Percentiles rank a stretch among this genome's conserved stretches.
phyloP scores from a whole-genome alignment of 2,113 vertebrate genomes.

The Benitochromis conjunctus region DNA sequence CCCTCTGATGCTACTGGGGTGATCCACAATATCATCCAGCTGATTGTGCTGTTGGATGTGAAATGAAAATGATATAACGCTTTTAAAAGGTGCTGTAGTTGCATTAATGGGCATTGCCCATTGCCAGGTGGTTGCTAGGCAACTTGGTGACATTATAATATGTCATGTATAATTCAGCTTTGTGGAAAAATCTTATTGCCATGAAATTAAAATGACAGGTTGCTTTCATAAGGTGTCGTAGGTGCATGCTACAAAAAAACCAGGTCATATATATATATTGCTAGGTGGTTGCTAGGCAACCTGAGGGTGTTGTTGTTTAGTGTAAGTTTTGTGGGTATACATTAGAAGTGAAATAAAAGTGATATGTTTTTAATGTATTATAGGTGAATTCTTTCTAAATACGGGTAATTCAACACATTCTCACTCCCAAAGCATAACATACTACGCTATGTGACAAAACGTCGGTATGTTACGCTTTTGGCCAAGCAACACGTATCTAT shows the following conservation, averaged over 20 bases:
- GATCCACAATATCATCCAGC: neutral
- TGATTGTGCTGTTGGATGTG: neutral
- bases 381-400: neutral
- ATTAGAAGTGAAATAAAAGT: neutral
- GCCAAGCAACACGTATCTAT: too few relatives aligned
- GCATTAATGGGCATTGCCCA: neutral
- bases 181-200: accelerated
- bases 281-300: neutral
- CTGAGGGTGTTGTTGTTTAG: neutral
- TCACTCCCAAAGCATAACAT: too few relatives aligned
- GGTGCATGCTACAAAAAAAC: neutral
- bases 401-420: too few relatives aligned
- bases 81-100: neutral
- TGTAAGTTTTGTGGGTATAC: neutral
- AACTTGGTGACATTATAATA: neutral
- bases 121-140: neutral
- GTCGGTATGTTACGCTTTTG: too few relatives aligned
- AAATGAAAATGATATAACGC: neutral
- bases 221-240: neutral
- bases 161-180: neutral
- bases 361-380: neutral
- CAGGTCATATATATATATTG: neutral
- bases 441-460: too few relatives aligned
- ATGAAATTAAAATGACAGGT: neutral
- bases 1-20: neutral